Base-by-base conservation (phyloP, 2,888 invertebrate genomes). In the Acrobeloides nanus region DNA sequence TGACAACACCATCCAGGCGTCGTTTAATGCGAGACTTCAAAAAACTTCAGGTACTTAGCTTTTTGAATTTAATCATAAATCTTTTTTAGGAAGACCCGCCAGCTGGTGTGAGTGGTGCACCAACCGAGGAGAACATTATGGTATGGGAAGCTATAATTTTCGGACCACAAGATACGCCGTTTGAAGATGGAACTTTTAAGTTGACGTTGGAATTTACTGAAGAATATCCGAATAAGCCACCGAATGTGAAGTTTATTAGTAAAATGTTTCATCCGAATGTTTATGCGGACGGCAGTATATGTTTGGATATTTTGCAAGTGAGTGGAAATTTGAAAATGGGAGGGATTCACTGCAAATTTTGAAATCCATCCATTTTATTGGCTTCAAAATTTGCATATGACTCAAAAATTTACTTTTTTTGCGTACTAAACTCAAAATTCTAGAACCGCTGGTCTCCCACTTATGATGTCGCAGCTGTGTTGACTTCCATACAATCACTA, bases 91-190 rank as follows among this genome's bases (percentile, higher is more conserved):
- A 97, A 80, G 97, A 99, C 80, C 97, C 97, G 73, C 97, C 97
- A 47, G 93, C 95, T 58, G 97, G 97, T 75, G 93, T 99, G 54
- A 92, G 90, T 74, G 97, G 95, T 72, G 95, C 97, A 59, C 97
- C 97, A 48, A 95, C 93, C 69, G 97, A 99, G 79, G 63, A 72
- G 44, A 71, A 72, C 45, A 97, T 97, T 75, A 90, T 99, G 89
- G 86, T 95, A 78, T 99, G 97, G 97, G 95, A 99, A 82, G 97
- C 97, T 76, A 93, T 99, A 76, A 99, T 97, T 81, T 99, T 99
- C 80, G 97, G 71, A 1, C 71, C 71, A 4, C 69, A 66, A 79
- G 97, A 97, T 78, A 82, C 81, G 18, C 81, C 82, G 6, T 82
- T 99, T 79, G 97, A 97, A 80, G 97, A 99, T 81, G 97, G 97